Evolutionary conservation across 2,797 vertebrate species (phyloP), one percentile per base, ranked within the genome.

Genomic region (Sciaenops ocellatus): DNA sequence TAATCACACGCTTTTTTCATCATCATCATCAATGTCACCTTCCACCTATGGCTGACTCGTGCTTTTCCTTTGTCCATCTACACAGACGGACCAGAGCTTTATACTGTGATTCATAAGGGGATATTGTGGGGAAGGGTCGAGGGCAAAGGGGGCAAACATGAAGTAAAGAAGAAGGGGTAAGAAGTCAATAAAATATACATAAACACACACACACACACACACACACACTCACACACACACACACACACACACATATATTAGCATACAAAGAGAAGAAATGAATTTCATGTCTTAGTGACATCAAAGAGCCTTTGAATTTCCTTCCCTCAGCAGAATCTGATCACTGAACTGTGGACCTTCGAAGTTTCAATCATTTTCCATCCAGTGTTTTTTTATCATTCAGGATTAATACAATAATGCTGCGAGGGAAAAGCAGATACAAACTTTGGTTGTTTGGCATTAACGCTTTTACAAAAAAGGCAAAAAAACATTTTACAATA

Each of bases 1-100:
- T 50, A 80, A 64, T 74, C 69, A 62, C 38, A 28, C 1, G 26
- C 42, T 65, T 59, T 60, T 48, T 26, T 55, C 48, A 50, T 79
- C 67, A 46, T 69, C 67, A 66, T 65, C 61, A 75, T 79, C 75
- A 75, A n/a, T 70, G 75, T 83, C 73, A 80, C 67, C 82, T 74
- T 84, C 59, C 63, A 55, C 57, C 71, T 50, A 22, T 11, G 52
- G 82, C 84, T 83, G 82, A 85, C 79, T 69, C 18, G 1, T 5
- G 57, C 48, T n/a, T 80, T 74, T 71, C 1, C 74, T 78, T 78
- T 84, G 74, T 63, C 22, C 20, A 0, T 11, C 34, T 57, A 8
- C 57, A 47, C 41, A 17, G 57, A 72, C 20, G 11, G 18, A 24
- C 24, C 54, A 0, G 66, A 42, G 52, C 55, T 62, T 59, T 54